Evolutionary conservation across 2,797 vertebrate species (phyloP).

Genomic region (Aldrovandia affinis): DNA sequence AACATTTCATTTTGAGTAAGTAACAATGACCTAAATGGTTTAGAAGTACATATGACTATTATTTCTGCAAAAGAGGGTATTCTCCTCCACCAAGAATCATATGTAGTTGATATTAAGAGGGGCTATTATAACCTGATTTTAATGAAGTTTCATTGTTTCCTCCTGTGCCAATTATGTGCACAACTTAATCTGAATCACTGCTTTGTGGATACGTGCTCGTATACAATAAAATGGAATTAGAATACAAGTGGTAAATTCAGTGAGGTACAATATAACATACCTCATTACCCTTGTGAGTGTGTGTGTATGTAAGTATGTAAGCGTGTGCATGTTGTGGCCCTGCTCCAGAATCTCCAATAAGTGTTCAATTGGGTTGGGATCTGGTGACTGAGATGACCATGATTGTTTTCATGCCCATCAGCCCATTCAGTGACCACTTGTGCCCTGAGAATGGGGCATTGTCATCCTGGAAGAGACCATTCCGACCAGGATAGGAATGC

Average conservation of each 20-base stretch:
- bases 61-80: not conserved
- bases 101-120: constrained; percentile 18
- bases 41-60: not conserved
- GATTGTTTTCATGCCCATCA: no score
- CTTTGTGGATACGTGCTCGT: not conserved
- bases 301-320: constrained; percentile 9
- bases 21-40: constrained; percentile 30
- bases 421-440: no score
- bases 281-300: not conserved
- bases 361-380: no score
- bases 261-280: constrained; percentile 14
- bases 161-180: constrained; percentile 27
- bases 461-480: no score
- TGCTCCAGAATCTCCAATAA: no score
- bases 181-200: constrained; percentile 5
- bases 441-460: no score
- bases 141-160: constrained; percentile 27
- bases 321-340: no score
- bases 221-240: constrained; percentile 14
- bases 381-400: no score
- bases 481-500: no score
- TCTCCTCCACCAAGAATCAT: not conserved
- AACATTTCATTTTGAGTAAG: constrained; percentile 26
- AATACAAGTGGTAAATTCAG: constrained; percentile 19
- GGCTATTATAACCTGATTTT: constrained; percentile 23